phyloP scores from a whole-genome alignment of 2,888 invertebrate genomes.

The Nezara viridula region DNA sequence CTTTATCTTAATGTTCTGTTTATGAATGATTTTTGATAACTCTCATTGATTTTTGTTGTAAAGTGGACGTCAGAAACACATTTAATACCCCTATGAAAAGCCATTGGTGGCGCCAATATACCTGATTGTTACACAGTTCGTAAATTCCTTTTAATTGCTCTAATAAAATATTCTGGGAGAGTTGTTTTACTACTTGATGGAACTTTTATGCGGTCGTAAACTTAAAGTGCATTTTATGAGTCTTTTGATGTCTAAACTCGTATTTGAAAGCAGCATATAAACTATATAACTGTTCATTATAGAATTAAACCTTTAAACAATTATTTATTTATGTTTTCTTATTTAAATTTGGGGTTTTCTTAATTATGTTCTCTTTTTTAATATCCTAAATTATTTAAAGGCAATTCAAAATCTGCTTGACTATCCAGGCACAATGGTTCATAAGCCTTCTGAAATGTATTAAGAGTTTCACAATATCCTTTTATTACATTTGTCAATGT shows the following conservation, averaged over 20 bases:
- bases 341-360: neutral
- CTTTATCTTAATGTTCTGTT: neutral
- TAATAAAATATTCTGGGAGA: constrained; percentile 45
- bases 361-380: neutral
- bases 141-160: constrained; percentile 55
- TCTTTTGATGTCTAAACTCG: constrained; percentile 54
- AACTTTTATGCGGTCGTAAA: constrained; percentile 53
- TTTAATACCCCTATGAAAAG: neutral
- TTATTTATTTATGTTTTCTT: constrained; percentile 2
- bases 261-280: constrained; percentile 45
- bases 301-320: constrained; percentile 19
- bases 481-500: no score
- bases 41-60: constrained; percentile 17
- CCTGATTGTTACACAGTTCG: constrained; percentile 51
- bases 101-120: constrained; percentile 47
- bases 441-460: no score
- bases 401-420: no score
- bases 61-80: neutral
- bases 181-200: constrained; percentile 55
- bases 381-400: no score
- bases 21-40: neutral
- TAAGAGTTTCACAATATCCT: no score
- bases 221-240: constrained; percentile 49
- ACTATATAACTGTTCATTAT: constrained; percentile 23
- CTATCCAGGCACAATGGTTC: no score